Evolutionary conservation across 2,797 vertebrate species (phyloP).

Genomic region (Knipowitschia caucasica): DNA sequence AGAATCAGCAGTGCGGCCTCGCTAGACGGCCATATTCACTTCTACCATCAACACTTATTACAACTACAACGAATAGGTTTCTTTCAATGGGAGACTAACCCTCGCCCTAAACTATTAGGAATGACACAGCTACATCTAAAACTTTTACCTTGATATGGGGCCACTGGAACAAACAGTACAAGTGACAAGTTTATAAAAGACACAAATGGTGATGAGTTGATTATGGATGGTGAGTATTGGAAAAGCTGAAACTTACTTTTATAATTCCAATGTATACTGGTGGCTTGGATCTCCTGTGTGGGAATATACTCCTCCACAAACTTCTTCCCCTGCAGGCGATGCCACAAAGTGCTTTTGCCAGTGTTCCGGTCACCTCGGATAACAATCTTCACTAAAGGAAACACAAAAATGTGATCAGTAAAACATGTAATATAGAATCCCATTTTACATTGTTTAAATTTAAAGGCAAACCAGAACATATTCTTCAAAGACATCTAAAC

Average conservation of each 20-base stretch:
- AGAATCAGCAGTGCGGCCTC: background rate
- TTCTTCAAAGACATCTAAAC: no score
- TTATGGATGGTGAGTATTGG: background rate
- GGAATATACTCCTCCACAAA: constrained; percentile 96
- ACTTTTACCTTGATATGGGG: constrained; percentile 73
- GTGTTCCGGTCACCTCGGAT: constrained; percentile 96
- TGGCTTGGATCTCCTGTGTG: constrained; percentile 97
- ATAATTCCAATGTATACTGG: constrained; percentile 98
- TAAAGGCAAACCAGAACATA: no score
- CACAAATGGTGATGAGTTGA: background rate
- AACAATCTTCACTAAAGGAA: constrained; percentile 92
- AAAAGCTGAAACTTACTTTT: constrained; percentile 85
- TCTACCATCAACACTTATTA: constrained; percentile 2
- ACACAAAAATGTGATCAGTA: background rate
- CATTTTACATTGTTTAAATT: no score
- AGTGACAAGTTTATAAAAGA: constrained; percentile 36
- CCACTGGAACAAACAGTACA: constrained; percentile 64
- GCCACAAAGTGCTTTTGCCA: constrained; percentile 94
- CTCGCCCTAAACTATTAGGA: constrained; percentile 41
- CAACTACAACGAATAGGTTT: background rate
- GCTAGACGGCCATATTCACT: background rate
- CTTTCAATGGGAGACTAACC: background rate
- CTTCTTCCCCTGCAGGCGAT: constrained; percentile 91
- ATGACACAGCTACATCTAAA: constrained; percentile 28
- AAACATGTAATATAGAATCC: background rate